These are phyloP conservation scores for Anabacerthia variegaticeps DNA, from an alignment of 2,797 vertebrate genomes.

Conservation along the genomic window DNA sequence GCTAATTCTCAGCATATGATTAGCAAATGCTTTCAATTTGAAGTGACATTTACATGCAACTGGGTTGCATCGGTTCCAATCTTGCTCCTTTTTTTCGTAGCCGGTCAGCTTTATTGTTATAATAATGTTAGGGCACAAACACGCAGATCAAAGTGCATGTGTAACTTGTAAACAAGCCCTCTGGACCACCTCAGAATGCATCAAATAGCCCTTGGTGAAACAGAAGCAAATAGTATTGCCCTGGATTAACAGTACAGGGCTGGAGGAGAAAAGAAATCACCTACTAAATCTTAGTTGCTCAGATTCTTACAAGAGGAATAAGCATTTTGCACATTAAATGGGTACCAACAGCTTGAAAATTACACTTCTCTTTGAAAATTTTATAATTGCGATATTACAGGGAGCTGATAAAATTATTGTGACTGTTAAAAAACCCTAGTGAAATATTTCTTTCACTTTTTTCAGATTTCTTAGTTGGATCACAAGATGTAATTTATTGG, in stretches of 20 bases:
- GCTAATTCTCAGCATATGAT: background rate
- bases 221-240: background rate
- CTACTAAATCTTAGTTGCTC: background rate
- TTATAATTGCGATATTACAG: background rate
- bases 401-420: background rate
- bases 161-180: background rate
- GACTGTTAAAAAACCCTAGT: background rate
- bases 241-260: background rate
- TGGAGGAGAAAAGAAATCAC: background rate
- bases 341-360: constrained; percentile 1
- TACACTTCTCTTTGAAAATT: background rate
- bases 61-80: background rate
- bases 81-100: background rate
- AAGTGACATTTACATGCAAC: background rate
- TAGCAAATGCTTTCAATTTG: background rate
- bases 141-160: background rate
- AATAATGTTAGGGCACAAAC: background rate
- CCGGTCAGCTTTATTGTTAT: background rate
- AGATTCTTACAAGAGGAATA: background rate
- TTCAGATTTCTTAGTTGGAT: background rate
- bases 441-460: background rate
- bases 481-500: background rate
- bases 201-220: background rate
- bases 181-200: background rate
- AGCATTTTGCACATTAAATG: background rate